Evolutionary conservation across 1,140 invertebrate genomes (phyloP).

Genomic region (Capitella teleta): DNA sequence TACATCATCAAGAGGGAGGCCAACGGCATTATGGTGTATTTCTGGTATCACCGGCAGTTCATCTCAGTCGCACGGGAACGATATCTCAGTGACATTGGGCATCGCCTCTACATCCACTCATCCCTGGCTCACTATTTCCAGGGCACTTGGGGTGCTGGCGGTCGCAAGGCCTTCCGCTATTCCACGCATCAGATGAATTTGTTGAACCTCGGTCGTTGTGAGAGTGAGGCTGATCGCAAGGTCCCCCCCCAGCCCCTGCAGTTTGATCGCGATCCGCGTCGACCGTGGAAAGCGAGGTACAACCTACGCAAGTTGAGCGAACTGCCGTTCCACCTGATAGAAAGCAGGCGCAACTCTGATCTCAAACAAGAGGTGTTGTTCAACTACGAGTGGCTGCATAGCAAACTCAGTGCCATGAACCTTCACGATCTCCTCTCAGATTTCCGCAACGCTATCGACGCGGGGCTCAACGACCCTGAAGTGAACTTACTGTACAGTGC

Average conservation of each 20-base stretch:
- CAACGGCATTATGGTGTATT: conserved; percentile 45
- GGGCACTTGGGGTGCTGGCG: conserved; percentile 67
- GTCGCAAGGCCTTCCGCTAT: conserved; percentile 88
- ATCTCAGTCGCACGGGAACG: conserved; percentile 10
- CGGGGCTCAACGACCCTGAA: background rate
- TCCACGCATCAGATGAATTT: conserved; percentile 87
- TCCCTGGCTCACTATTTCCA: conserved; percentile 86
- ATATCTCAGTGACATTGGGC: conserved; percentile 6
- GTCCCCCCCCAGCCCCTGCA: conserved; percentile 88
- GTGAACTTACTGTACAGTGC: conserved; percentile 83
- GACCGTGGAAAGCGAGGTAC: conserved; percentile 19
- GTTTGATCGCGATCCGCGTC: conserved; percentile 62
- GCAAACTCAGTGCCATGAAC: conserved; percentile 88
- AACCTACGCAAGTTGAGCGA: conserved; percentile 53
- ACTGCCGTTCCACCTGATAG: conserved; percentile 83
- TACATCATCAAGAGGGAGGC: conserved; percentile 91
- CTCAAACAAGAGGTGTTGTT: conserved; percentile 88
- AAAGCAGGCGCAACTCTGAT: conserved; percentile 78
- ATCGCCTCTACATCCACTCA: conserved; percentile 9
- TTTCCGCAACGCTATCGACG: conserved; percentile 45
- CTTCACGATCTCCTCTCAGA: conserved; percentile 83
- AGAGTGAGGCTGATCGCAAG: conserved; percentile 81
- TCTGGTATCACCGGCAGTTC: conserved; percentile 26
- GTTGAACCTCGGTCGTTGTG: conserved; percentile 34
- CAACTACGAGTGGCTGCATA: conserved; percentile 95